These are phyloP conservation scores for Polylopha cassiicola DNA, from an alignment of 2,888 invertebrate genomes.

Conservation along the genomic window DNA sequence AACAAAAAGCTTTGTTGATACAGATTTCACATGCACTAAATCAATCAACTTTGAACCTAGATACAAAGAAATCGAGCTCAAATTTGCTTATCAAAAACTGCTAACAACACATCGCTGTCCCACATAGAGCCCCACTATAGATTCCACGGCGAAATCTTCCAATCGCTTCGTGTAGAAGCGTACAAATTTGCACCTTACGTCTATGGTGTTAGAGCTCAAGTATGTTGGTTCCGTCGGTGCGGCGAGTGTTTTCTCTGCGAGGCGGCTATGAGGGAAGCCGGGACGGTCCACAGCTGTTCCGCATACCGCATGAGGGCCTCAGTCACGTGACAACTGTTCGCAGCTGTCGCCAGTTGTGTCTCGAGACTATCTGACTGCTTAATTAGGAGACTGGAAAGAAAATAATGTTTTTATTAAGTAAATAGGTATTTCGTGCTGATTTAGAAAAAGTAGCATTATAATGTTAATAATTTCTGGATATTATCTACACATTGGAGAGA, in stretches of 20 bases:
- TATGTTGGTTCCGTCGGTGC: conserved; percentile 52
- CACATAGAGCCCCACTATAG: too few relatives aligned
- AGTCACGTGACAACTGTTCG: conserved; percentile 90
- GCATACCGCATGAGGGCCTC: conserved; percentile 88
- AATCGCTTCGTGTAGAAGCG: too few relatives aligned
- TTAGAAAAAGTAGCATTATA: neutral
- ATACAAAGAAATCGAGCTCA: too few relatives aligned
- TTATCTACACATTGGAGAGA: too few relatives aligned
- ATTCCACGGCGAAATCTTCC: too few relatives aligned
- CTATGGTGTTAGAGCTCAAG: conserved; percentile 35
- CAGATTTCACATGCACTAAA: too few relatives aligned
- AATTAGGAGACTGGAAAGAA: conserved; percentile 74
- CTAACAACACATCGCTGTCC: too few relatives aligned
- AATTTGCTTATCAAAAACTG: too few relatives aligned
- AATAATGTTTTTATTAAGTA: neutral
- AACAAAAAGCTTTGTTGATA: too few relatives aligned
- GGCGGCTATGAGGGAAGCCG: conserved; percentile 79
- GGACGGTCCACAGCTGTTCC: conserved; percentile 88
- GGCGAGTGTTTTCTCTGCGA: conserved; percentile 71
- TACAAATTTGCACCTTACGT: conserved; percentile 5
- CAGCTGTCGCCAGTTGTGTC: conserved; percentile 89
- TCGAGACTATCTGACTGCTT: conserved; percentile 79
- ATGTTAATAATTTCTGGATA: too few relatives aligned
- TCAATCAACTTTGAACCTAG: too few relatives aligned
- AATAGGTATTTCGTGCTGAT: neutral